Base-by-base conservation (phyloP, 2,888 invertebrate species). In the Troglohyphantes excavatus region DNA sequence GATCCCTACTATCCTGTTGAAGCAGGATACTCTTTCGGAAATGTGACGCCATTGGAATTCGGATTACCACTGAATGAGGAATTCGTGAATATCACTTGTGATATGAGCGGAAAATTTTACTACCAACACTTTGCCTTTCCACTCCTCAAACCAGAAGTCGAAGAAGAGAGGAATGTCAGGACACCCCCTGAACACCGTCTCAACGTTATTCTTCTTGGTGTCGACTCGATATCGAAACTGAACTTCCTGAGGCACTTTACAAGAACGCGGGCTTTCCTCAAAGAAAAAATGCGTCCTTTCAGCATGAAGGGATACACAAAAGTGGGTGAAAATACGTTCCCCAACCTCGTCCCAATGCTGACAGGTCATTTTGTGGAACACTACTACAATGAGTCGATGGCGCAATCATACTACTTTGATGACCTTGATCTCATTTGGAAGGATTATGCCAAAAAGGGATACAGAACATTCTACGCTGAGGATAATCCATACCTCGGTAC, bases 201-300 rank as follows among this genome's bases (percentile, higher is more conserved):
- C 26, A 96, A 96, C 93, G 95, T 98, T 0, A 93, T 98, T 39
- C 94, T 97, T 93, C 93, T 98, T 21, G 98, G 97, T 63, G 96
- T 98, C 92, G 97, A 98, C 93, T 96, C 97, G 61, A 96, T 98
- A 92, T 97, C 98, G 0, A 94, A 97, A 83, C 94, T 96, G 65
- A 97, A 97, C 93, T 95, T 97, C 83, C 94, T 95, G 21, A 95
- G 97, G 73, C 95, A 96, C 6, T 96, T 98, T 95, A 96, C 96
- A 0, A 94, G 95, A 92, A 97, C 97, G 0, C 94, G 95, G 0
- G 94, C 94, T 17, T 96, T 95, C 93, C 94, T 98, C 43, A 85
- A 92, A 2, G 94, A 95, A 67, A 94, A 95, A 26, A 95, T 95
- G 86, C 95, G 95, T 84, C 97, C 96, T 95, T 94, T 96, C 65